Evolutionary conservation across 2,888 invertebrate genomes (phyloP), one percentile per base, ranked within the genome.

Genomic region (Antheraea yamamai): DNA sequence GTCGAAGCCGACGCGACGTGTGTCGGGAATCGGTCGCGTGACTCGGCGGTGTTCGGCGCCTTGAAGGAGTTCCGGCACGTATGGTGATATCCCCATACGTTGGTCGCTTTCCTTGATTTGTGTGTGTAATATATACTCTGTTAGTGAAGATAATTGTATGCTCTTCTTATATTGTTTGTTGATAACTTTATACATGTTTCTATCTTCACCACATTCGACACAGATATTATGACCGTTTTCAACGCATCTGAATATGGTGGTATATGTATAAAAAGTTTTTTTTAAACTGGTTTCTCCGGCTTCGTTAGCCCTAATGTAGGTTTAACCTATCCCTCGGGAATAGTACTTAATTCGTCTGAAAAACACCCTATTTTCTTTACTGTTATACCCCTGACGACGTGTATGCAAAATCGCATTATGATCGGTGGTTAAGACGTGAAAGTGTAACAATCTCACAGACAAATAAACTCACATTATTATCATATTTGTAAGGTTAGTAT

Each of bases 81-180:
- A 83, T 81, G 89, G 94, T 81, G 94, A 94, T 93, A 91, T 94
- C 94, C 85, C 94, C 88, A 81, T 82, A 79, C 79, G 84, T 81
- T 81, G 84, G 85, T 84, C 82, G 81, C 82, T 79, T 76, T 78
- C 81, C 70, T 70, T 14, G 70, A 1, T n/a, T 39, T n/a, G 70
- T 77, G 82, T 85, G 80, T 85, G 83, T 55, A n/a, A 73, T 61
- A 14, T 30, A 1, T 18, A 39, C 39, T 39, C 7, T 39, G 39
- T n/a, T 39, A 26, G n/a, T 20, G 2, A 26, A 20, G 20, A 68
- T 8, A 35, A 35, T 68, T 68, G 39, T 64, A 35, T 20, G 35
- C 35, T 68, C 64, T 26, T 6, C 64, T 26, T 30, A 35, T 68
- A 30, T 30, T 66, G 30, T 8, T 30, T 4, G 68, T 30, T 14